These are phyloP conservation scores for Scleropages formosus DNA, from an alignment of 2,797 vertebrate genomes.

Conservation along the genomic window DNA sequence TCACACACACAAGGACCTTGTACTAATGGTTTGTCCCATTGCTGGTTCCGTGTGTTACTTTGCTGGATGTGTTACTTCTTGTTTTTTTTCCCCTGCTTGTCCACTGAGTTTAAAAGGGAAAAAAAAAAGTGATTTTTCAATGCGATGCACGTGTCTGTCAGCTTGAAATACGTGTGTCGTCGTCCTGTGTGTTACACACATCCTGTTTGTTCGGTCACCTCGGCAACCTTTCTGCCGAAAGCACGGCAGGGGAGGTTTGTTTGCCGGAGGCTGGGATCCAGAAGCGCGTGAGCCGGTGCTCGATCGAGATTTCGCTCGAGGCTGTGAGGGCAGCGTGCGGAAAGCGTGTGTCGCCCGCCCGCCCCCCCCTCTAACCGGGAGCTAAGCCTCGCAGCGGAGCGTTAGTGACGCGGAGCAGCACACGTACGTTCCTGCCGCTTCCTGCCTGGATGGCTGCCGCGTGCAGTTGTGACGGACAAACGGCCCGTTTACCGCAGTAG, in stretches of 20 bases:
- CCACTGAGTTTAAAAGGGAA: too few species aligned
- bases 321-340: neutral
- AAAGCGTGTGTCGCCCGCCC: neutral
- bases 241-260: slow-evolving; percentile 46
- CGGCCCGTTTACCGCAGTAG: too few species aligned
- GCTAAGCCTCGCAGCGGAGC: slow-evolving; percentile 30
- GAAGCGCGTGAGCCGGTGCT: neutral
- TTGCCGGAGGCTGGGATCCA: slow-evolving; percentile 2
- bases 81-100: too few species aligned
- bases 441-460: slow-evolving; percentile 59
- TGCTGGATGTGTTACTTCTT: too few species aligned
- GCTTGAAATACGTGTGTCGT: slow-evolving; percentile 36
- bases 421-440: slow-evolving; percentile 53
- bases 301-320: neutral
- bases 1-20: too few species aligned
- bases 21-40: too few species aligned
- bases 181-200: slow-evolving; percentile 45
- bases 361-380: neutral
- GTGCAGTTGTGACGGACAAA: slow-evolving; percentile 59
- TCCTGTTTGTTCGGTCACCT: slow-evolving; percentile 75
- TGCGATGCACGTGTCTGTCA: neutral
- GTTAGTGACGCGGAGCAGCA: slow-evolving; percentile 15
- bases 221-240: slow-evolving; percentile 69
- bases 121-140: neutral
- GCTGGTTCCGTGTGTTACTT: too few species aligned